phyloP scores from a whole-genome alignment of 2,888 invertebrate species.

The Ellobium chinense region DNA sequence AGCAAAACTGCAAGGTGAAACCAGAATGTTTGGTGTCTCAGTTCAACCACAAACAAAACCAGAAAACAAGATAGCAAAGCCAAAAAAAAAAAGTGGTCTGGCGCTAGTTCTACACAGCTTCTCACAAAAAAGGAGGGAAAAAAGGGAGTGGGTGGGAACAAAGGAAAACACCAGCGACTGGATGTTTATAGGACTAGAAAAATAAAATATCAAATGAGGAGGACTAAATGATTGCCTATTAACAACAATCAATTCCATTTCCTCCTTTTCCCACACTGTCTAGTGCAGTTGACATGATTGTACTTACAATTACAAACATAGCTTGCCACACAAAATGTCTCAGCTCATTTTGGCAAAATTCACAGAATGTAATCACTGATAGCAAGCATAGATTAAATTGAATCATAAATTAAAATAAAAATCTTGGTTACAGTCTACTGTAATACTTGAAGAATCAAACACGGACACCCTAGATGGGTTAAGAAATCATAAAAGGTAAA shows the following conservation, averaged over 20 bases:
- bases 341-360: not conserved
- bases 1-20: too few relatives aligned
- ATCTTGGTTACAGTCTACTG: not conserved
- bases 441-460: not conserved
- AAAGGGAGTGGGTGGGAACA: too few relatives aligned
- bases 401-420: not conserved
- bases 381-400: not conserved
- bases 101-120: too few relatives aligned
- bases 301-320: too few relatives aligned
- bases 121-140: too few relatives aligned
- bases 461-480: not conserved
- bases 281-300: not conserved
- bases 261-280: not conserved
- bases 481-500: not conserved
- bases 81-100: too few relatives aligned
- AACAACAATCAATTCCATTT: too few relatives aligned
- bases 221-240: too few relatives aligned
- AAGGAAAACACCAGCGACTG: not conserved
- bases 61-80: too few relatives aligned
- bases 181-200: not conserved
- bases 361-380: not conserved
- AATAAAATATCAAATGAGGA: conserved; percentile 16
- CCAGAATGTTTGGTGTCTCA: too few relatives aligned
- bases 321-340: too few relatives aligned
- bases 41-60: not conserved